Evolutionary conservation across 1,140 invertebrate species (phyloP), one percentile per base, ranked within the genome.

Genomic region (Oryctes rhinoceros): DNA sequence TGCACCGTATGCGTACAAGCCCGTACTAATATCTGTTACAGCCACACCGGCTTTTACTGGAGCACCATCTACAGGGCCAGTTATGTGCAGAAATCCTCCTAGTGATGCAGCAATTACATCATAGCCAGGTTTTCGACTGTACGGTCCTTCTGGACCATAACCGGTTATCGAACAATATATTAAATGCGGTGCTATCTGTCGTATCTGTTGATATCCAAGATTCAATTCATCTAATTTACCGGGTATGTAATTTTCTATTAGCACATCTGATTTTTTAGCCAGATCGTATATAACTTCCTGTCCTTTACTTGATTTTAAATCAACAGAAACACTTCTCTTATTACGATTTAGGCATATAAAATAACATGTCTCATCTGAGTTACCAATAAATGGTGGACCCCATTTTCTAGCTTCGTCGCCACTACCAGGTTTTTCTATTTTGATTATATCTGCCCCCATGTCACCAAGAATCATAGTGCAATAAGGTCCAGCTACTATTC

Each of bases 121-220:
- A 89, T 98, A 99, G 78, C 98, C 98, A 24, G 96, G 94, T 84
- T 94, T 92, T 75, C 92, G 90, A 3, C 89, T 88, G 89, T 98
- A 99, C 0, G 97, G 97, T 1, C 98, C 98, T 71, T 90, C 89
- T 0, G 92, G 90, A 0, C 98, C 98, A 88, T 95, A 99, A 0
- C 97, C 98, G 80, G 96, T 97, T 49, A 99, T 91, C 0, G 97
- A 97, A 89, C 97, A 98, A 85, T 99, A 99, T 80, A 99, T 94
- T 11, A 99, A 89, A 62, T 91, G 89, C 0, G 96, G 95, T 80
- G 95, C 94, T 9, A 95, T 84, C 78, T 89, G 84, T 15, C 90
- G 91, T 35, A 99, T 83, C 15, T 93, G 88, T 6, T 95, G 88
- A 87, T 97, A 99, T 30, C 94, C 96, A 74, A 99, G 87, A 6